Conservation (phyloP, 2,113 vertebrate species). For the Jaculus jaculus region DNA sequence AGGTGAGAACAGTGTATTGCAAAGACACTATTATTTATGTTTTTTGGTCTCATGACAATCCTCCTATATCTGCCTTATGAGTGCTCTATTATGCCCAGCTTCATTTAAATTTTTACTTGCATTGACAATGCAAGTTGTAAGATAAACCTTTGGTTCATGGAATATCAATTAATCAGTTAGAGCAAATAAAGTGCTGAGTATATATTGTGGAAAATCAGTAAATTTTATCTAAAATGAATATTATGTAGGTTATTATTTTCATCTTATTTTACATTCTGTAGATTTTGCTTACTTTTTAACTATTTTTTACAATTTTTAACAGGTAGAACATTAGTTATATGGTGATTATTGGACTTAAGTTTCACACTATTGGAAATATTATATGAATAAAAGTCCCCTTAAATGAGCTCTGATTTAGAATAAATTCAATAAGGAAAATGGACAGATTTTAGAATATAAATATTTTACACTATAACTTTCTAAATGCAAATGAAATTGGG, state of each 20-base stretch:
- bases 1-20: no score
- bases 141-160: no score
- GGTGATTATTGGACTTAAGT: background rate
- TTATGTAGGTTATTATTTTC: background rate
- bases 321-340: background rate
- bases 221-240: background rate
- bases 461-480: background rate
- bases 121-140: no score
- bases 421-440: conserved; percentile 8
- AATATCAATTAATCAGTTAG: no score
- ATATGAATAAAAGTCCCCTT: background rate
- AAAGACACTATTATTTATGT: no score
- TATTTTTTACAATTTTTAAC: background rate
- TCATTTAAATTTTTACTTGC: no score
- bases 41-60: no score
- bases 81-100: no score
- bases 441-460: background rate
- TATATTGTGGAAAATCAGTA: background rate
- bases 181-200: background rate
- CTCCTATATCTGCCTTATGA: no score
- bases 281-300: background rate
- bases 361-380: background rate
- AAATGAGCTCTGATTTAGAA: conserved; percentile 17
- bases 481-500: conserved; percentile 28
- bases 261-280: background rate